Base-by-base conservation (phyloP, 2,113 vertebrate genomes). In the Agelaius phoeniceus region DNA sequence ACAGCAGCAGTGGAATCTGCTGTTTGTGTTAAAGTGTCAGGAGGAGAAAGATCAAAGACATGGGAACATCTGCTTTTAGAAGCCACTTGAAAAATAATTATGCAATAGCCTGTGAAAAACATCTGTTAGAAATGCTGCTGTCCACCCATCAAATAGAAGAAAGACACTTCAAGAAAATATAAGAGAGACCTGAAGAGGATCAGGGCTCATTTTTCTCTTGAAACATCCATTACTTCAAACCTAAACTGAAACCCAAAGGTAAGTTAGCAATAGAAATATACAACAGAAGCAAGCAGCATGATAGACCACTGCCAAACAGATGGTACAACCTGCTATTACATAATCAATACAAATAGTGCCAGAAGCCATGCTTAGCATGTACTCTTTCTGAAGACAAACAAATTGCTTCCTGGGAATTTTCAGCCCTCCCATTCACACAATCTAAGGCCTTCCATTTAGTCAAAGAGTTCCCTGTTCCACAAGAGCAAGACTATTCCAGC, bases 11-110 rank as follows among this genome's bases (percentile, higher is more conserved):
- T 3, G n/a, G 91, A 92, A 95, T 96, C 73, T 90, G 75, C 80
- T 96, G 93, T 96, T 97, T 95, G 84, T 96, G 84, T 95, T 96
- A 91, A 97, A 97, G 90, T 90, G 90, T 96, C 94, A 94, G 93
- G 73, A 93, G 74, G 79, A 82, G 87, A 95, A 96, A 84, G 80
- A 95, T 96, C 94, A 97, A 97, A 96, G 93, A 74, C 77, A 89
- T 91, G 61, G 92, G 91, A 97, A 96, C 94, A 97, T 97, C 95
- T 97, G 96, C 92, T 95, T 93, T 84, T 87, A 93, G 91, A 96
- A 96, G 91, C 61, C 91, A 93, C 71, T 97, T 97, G 81, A 96
- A 95, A 96, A 96, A 96, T 93, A 94, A 95, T 95, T 96, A 96
- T 93, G 96, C 91, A 97, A 95, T 81, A 94, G 86, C 74, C 92